Conservation (phyloP, 2,113 vertebrate genomes). For the Callocephalon fimbriatum region DNA sequence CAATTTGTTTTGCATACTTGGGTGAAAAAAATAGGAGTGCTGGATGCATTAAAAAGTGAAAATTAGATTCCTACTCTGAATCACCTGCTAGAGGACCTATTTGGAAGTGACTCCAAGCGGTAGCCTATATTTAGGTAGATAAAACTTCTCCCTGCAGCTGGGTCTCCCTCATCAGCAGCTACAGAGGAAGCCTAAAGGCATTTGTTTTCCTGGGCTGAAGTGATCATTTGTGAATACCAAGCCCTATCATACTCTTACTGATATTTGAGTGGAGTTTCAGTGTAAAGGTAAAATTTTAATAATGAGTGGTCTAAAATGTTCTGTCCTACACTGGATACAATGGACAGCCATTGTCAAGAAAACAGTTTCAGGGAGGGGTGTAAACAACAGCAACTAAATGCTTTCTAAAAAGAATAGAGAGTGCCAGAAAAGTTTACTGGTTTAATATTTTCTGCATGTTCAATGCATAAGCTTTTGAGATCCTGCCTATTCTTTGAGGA, state of each 20-base stretch:
- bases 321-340: background rate
- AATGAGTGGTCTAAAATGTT: background rate
- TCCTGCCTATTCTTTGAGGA: background rate
- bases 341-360: background rate
- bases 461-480: background rate
- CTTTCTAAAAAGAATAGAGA: background rate
- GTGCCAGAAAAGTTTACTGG: background rate
- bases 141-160: background rate
- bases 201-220: background rate
- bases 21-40: background rate
- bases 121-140: background rate
- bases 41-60: background rate
- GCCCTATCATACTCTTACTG: background rate
- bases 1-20: background rate
- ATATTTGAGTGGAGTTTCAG: background rate
- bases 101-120: background rate
- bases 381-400: background rate
- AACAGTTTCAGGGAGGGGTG: background rate
- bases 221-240: background rate
- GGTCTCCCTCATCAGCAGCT: background rate
- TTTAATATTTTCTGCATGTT: background rate
- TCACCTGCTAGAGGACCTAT: background rate
- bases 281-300: background rate
- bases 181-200: background rate
- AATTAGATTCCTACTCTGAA: background rate